Percentiles rank a stretch among this genome's conserved stretches.
Evolutionary conservation across 2,113 vertebrate species (phyloP).

Genomic region (Pitta sordida): DNA sequence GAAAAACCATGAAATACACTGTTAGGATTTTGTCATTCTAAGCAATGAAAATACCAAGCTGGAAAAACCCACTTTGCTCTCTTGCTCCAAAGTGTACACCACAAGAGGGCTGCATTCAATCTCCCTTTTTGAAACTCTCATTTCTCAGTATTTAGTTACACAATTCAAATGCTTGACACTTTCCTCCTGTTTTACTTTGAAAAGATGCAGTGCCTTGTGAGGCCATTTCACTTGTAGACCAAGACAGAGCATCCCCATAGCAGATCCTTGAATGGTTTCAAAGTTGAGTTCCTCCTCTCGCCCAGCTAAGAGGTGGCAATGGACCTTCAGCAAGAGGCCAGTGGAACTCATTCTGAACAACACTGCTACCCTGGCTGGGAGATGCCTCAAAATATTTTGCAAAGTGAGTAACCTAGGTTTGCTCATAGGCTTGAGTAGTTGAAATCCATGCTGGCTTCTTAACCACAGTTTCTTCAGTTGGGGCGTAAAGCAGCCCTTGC

Average conservation of each 20-base stretch:
- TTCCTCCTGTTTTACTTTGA: background rate
- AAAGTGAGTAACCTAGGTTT: background rate
- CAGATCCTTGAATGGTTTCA: background rate
- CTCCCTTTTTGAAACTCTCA: conserved; percentile 15
- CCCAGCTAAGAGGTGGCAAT: background rate
- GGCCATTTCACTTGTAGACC: background rate
- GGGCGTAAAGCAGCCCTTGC: background rate
- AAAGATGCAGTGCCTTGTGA: background rate
- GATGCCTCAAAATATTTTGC: background rate
- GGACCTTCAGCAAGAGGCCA: background rate
- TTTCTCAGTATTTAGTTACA: background rate
- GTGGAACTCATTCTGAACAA: background rate
- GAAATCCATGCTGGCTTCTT: background rate
- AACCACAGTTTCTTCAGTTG: background rate
- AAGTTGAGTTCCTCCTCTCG: background rate
- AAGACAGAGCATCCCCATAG: background rate
- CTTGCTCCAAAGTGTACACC: background rate
- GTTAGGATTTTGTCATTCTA: background rate
- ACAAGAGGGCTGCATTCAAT: conserved; percentile 35
- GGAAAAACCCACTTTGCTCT: background rate
- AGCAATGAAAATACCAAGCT: background rate
- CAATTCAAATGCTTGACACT: background rate
- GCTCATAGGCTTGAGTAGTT: background rate
- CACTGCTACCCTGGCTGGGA: background rate
- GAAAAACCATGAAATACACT: background rate